Base-by-base conservation (phyloP, 2,113 vertebrate species). In the Spheniscus mendiculus region DNA sequence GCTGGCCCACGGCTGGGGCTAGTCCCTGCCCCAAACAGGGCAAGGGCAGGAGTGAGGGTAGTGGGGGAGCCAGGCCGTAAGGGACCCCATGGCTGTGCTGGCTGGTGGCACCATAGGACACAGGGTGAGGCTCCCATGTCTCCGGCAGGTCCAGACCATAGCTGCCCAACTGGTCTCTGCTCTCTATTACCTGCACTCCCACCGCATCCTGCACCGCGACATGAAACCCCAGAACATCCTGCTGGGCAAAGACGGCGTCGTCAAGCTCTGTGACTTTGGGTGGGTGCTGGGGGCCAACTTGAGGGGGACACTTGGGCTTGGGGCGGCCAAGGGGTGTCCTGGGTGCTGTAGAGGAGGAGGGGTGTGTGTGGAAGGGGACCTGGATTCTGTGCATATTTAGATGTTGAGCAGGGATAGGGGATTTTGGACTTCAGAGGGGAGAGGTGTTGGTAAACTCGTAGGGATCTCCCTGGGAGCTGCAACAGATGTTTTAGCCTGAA, bases 191-290 rank as follows among this genome's bases (percentile, higher is more conserved):
- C 98, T 99, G 90, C 99, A 99, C 94, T 99, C 99, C 65, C 99
- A 99, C 94, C 99, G 99, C 12, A 99, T 99, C 93, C 98, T 99
- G 83, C 99, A 99, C 88, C 99, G 99, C 2, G 99, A 99, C 98
- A 99, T 99, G 99, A 99, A 99, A 88, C 99, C 99, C 47, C 99
- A 99, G 97, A 99, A 99, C 92, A 99, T 99, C 83, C 98, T 99
- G 44, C 94, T 99, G 72, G 99, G 98, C 34, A 99, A 99, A 97
- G 99, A 97, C 5, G 99, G 99, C 5, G 91, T 99, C 22, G 98
- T 99, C 91, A 99, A 99, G 89, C 99, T 99, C 74, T 99, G 99
- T 97, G 99, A 99, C 97, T 99, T 99, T 62, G 99, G 99, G 99
- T 99, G 91, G 82, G 98, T 92, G 12, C 61, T 94, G 65, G 70